Base-by-base conservation (phyloP, 2,113 vertebrate species). In the Nanorana parkeri region DNA sequence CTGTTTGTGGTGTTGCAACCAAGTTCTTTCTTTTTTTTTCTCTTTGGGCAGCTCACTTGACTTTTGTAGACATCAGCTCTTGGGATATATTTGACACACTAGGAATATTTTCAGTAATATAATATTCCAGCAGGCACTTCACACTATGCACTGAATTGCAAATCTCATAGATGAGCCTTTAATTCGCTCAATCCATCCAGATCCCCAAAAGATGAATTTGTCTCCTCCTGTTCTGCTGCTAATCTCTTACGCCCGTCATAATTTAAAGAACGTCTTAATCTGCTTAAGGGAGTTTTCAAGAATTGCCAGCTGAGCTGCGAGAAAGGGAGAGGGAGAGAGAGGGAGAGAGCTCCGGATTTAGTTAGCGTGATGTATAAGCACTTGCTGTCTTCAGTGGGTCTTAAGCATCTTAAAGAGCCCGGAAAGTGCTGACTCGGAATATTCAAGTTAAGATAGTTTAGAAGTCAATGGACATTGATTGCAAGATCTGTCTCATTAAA, bases 401-500 rank as follows among this genome's bases (percentile, higher is more conserved):
- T 75, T 74, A 75, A 82, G 71, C 69, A 74, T 82, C 80, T 82
- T 67, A 82, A 82, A 82, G 80, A 82, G 80, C 61, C 63, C 17
- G 69, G 47, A 75, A 82, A 82, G 51, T 82, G 80, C 80, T 67
- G 80, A 82, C 61, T 82, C 61, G n/a, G 61, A n/a, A 67, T 47
- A 10, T 63, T 36, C 80, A 56, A 82, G 60, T 82, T 82, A 75
- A 82, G 80, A 82, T 82, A 75, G 80, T 73, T 82, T 74, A 71
- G 71, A 41, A 82, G 80, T 82, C 80, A 36, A 82, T 82, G 80
- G 58, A 20, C 80, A 82, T 82, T 82, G 80, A 82, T 82, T 82
- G 80, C 80, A 82, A 82, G 74, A 82, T 82, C 80, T 75, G 80
- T 82, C 80, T 82, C 80, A 82, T 82, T 82, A 82, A 75, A 41